These are phyloP conservation scores for Loripinus fragilis DNA, from an alignment of 2,888 invertebrate species.

Conservation along the genomic window DNA sequence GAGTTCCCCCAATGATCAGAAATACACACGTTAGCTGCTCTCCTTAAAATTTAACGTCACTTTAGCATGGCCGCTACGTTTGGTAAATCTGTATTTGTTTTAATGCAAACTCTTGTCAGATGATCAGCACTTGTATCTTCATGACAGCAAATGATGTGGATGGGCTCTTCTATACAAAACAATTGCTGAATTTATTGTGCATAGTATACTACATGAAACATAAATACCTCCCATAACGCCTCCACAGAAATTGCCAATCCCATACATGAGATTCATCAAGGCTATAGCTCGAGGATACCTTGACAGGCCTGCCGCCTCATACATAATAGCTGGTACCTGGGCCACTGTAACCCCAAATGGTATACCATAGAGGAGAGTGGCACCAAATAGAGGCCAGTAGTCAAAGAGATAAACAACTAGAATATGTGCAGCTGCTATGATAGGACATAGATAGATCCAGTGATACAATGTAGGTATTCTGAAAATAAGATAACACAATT, in stretches of 20 bases:
- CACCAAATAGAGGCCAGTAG: constrained; percentile 44
- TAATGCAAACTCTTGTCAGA: too few relatives aligned
- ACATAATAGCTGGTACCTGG: constrained; percentile 53
- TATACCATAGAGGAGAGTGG: constrained; percentile 42
- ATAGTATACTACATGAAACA: too few relatives aligned
- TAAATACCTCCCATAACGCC: constrained; percentile 45
- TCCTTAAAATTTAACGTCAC: too few relatives aligned
- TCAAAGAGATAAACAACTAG: constrained; percentile 42
- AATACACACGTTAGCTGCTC: too few relatives aligned
- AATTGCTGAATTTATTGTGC: too few relatives aligned
- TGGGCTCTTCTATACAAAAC: too few relatives aligned
- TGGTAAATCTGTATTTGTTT: too few relatives aligned
- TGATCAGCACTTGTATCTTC: too few relatives aligned
- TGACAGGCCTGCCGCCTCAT: constrained; percentile 46
- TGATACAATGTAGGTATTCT: constrained; percentile 54
- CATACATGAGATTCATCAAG: constrained; percentile 47
- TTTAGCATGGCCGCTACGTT: too few relatives aligned
- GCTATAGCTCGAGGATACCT: constrained; percentile 49
- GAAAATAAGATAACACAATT: too few relatives aligned
- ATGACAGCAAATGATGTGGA: too few relatives aligned
- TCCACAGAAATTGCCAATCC: constrained; percentile 43
- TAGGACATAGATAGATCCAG: constrained; percentile 47
- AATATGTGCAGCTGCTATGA: constrained; percentile 43
- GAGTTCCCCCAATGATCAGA: too few relatives aligned
- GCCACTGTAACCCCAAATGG: constrained; percentile 50